Evolutionary conservation across 2,797 vertebrate genomes (phyloP), one percentile per base, ranked within the genome.

Genomic region (Thamnophis elegans): DNA sequence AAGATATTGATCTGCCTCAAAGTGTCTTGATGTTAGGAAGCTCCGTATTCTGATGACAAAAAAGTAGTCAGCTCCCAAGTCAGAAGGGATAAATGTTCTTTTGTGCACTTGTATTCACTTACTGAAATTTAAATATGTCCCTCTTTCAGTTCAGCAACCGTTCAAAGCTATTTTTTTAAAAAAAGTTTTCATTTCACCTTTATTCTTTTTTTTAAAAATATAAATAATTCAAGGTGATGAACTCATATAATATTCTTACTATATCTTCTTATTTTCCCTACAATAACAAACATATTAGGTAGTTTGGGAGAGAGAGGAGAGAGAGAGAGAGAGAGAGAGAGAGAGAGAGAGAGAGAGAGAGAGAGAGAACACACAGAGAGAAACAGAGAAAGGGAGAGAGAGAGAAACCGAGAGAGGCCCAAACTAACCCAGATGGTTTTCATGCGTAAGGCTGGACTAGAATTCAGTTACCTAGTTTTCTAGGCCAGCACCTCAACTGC

Each of bases 351-450:
- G 18, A 58, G 18, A 18, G 6, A 22, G 18, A 2, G 6, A 22
- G 58, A 7, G 20, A 2, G 6, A 58, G 1, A 7, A n/a, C n/a
- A 9, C 0, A 58, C 5, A 5, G 5, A 58, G 3, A 18, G 5
- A 58, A 0, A 22, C 0, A 62, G 11, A 62, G 25, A 28, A 26
- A 28, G 25, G 56, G 16, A 56, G 0, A 62, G 10, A 28, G 59
- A 60, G 11, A 62, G 59, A 7, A 16, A 3, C 58, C n/a, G n/a
- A n/a, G n/a, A n/a, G n/a, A n/a, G n/a, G n/a, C n/a, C 18, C 56
- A 26, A 28, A n/a, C 1, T 68, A 32, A 68, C 10, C 5, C 13
- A 68, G 12, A n/a, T 68, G 28, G 28, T 16, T 68, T 68, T 18
- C 32, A 73, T 73, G n/a, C 65, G 14, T 18, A 73, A 36, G 65